Conservation (phyloP, 2,797 vertebrate genomes). For the Pipistrellus pygmaeus region DNA sequence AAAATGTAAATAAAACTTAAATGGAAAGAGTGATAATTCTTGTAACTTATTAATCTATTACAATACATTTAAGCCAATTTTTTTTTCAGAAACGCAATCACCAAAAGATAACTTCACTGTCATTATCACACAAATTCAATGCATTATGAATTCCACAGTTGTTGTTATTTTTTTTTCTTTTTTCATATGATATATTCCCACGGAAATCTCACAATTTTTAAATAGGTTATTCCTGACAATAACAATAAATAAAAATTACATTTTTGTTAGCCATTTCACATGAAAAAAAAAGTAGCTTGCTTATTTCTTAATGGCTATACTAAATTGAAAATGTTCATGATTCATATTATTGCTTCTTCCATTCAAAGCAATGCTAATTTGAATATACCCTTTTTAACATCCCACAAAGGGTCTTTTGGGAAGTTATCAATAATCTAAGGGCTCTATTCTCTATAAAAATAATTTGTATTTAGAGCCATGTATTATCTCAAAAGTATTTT, state of each 20-base stretch:
- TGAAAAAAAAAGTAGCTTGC: neutral
- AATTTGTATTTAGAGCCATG: constrained; percentile 39
- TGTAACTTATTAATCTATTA: neutral
- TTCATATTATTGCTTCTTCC: neutral
- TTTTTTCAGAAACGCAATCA: constrained; percentile 22
- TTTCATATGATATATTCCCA: neutral
- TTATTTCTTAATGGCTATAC: neutral
- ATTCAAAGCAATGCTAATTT: neutral
- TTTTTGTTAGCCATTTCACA: constrained; percentile 8
- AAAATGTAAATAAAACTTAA: constrained; percentile 50
- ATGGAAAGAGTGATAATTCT: neutral
- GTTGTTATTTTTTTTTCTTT: neutral
- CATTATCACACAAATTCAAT: constrained; percentile 3
- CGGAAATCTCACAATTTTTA: constrained; percentile 22
- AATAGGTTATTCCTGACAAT: constrained; percentile 18
- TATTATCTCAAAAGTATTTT: constrained; percentile 58
- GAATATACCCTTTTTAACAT: neutral
- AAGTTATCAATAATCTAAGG: neutral
- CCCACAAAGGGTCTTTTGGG: neutral
- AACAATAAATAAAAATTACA: neutral
- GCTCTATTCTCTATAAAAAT: neutral
- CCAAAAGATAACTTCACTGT: neutral
- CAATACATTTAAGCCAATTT: neutral
- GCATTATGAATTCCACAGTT: neutral
- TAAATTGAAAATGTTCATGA: neutral